Base-by-base conservation (phyloP, 2,888 invertebrate species). In the Yponomeuta plumbellus region DNA sequence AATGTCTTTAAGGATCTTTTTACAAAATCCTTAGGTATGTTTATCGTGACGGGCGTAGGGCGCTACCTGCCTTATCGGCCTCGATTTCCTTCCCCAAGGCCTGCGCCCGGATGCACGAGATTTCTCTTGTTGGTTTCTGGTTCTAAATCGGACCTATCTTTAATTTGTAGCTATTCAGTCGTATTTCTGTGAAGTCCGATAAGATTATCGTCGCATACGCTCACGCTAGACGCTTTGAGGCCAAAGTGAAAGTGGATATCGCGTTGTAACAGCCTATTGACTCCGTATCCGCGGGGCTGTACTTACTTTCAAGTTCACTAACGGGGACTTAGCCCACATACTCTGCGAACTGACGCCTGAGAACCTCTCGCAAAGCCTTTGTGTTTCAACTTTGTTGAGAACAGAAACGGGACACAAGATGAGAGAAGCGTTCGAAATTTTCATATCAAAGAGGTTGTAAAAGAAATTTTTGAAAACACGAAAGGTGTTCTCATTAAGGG, bases 61-160 rank as follows among this genome's bases (percentile, higher is more conserved):
- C 72, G 72, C 77, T 86, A 86, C 86, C 86, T 86, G 85, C 77
- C 75, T 74, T 75, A 76, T 75, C 72, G 76, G 76, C 83, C 80
- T 83, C 81, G 80, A 78, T 83, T 84, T 80, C 79, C 80, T 81
- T 79, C 80, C 80, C 76, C 81, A 83, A 86, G 83, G 83, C 77
- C 77, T 76, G 74, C 76, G 74, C 75, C 83, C 85, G 86, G 85
- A 87, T 86, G 78, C 74, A 71, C 71, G 75, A 85, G 84, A 85
- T 86, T 85, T 86, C 87, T 85, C 85, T 83, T 81, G 76, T 80
- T 80, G 81, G 80, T 83, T 80, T 80, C 80, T 81, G 80, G 78
- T 81, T 80, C 76, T 78, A 78, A 75, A 81, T 76, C 77, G 78
- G 79, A 72, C 73, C 64, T 65, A 61, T 67, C 57, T 26, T n/a